Percentiles rank a stretch among this genome's conserved stretches.
These are phyloP conservation scores for Esox niger DNA, from an alignment of 2,113 vertebrate species.

Conservation along the genomic window DNA sequence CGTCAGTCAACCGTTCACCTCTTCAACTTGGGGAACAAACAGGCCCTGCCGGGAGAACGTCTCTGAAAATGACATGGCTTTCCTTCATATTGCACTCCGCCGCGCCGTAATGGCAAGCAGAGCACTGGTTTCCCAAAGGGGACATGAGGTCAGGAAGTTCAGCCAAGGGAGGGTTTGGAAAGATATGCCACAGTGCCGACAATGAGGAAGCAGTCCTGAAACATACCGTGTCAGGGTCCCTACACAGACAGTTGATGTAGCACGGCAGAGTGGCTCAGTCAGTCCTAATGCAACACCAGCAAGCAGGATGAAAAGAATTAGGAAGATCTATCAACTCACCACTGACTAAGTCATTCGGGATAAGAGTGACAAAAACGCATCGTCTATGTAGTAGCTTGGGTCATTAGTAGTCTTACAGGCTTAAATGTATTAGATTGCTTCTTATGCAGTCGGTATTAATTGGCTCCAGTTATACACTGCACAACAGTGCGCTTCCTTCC, in stretches of 20 bases:
- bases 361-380: too few species aligned
- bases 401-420: background rate
- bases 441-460: constrained; percentile 4
- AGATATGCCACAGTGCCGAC: too few species aligned
- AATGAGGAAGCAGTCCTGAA: too few species aligned
- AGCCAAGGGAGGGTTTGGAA: background rate
- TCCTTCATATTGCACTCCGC: constrained; percentile 14
- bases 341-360: too few species aligned
- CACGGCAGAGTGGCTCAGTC: too few species aligned
- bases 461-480: constrained; percentile 14
- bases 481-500: constrained; percentile 22
- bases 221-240: too few species aligned
- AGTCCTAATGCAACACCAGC: too few species aligned
- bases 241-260: too few species aligned
- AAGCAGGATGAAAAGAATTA: too few species aligned
- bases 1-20: constrained; percentile 44
- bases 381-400: too few species aligned
- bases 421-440: background rate
- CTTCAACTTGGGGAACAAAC: constrained; percentile 22
- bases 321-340: too few species aligned
- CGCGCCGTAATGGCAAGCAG: constrained; percentile 9
- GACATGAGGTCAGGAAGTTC: constrained; percentile 12
- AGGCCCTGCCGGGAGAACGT: constrained; percentile 20
- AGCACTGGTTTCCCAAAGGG: constrained; percentile 8
- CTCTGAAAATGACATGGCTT: background rate